Evolutionary conservation across 2,797 vertebrate species (phyloP).

Genomic region (Epinephelus coioides): DNA sequence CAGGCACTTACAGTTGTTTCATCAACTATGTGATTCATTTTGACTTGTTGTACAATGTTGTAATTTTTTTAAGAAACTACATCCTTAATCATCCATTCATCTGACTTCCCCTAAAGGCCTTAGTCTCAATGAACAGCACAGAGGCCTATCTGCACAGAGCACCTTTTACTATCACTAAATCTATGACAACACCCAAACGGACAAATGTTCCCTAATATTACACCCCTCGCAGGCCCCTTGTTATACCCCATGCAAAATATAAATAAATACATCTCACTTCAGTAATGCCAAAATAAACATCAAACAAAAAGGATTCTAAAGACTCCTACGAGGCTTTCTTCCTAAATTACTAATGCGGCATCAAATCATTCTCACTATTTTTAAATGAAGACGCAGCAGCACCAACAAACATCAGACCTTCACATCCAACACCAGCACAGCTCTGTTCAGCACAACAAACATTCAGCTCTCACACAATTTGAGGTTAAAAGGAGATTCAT

Average conservation of each 20-base stretch:
- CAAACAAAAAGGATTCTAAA: not conserved
- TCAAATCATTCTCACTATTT: not conserved
- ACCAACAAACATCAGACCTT: not conserved
- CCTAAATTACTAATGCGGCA: not conserved
- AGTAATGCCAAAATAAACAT: not conserved
- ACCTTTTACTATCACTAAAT: constrained; percentile 74
- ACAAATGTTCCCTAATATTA: constrained; percentile 25
- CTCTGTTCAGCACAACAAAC: not conserved
- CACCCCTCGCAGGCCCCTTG: constrained; percentile 9
- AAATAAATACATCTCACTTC: not conserved
- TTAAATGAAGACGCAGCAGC: not conserved
- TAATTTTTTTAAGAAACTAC: constrained; percentile 19
- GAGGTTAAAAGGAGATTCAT: not conserved
- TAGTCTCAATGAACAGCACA: not conserved
- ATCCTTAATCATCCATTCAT: constrained; percentile 17
- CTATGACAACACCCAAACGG: constrained; percentile 79
- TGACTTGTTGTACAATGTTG: constrained; percentile 26
- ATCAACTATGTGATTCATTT: constrained; percentile 24
- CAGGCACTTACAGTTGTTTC: not conserved
- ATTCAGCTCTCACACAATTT: not conserved
- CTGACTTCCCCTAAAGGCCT: constrained; percentile 23
- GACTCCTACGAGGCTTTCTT: not conserved
- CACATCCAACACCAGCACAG: not conserved
- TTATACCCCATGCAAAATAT: not conserved
- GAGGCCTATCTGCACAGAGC: constrained; percentile 67